These are phyloP conservation scores for Glyptemys insculpta DNA, from an alignment of 2,797 vertebrate genomes.

Conservation along the genomic window DNA sequence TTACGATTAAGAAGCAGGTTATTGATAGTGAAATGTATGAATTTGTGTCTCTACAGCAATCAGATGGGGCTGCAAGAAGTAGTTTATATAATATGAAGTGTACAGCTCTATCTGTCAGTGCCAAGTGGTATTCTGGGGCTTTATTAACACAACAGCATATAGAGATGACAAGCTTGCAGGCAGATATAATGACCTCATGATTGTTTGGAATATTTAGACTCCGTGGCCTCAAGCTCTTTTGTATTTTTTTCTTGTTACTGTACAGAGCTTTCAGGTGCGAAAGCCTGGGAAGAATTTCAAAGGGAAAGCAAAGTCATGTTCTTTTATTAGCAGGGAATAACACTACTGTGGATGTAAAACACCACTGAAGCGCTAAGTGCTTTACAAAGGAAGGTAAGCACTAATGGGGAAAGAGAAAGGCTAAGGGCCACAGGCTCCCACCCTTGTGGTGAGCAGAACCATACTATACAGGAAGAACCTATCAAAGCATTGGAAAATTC, in stretches of 20 bases:
- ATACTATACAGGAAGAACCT: not conserved
- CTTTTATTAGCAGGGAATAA: not conserved
- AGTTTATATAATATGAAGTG: conserved; percentile 55
- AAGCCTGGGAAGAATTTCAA: conserved; percentile 16
- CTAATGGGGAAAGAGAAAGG: not conserved
- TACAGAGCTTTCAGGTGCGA: conserved; percentile 9
- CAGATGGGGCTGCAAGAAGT: not conserved
- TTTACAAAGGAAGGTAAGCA: not conserved
- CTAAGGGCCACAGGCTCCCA: not conserved
- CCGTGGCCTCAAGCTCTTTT: not conserved
- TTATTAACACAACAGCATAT: conserved; percentile 65
- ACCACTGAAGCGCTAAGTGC: not conserved
- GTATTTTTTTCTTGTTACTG: conserved; percentile 17
- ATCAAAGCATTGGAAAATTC: not conserved
- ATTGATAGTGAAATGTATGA: conserved; percentile 48
- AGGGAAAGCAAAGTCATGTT: not conserved
- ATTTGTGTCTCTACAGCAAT: conserved; percentile 59
- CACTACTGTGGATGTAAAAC: not conserved
- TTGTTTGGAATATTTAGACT: conserved; percentile 46
- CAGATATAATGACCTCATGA: conserved; percentile 64
- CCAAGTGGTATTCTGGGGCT: conserved; percentile 29
- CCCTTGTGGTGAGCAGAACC: accelerated
- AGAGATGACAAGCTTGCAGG: conserved; percentile 61
- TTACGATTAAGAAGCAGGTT: conserved; percentile 55
- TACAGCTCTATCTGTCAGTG: conserved; percentile 40